Base-by-base conservation (phyloP, 2,888 invertebrate species). In the Cynaeus angustus region DNA sequence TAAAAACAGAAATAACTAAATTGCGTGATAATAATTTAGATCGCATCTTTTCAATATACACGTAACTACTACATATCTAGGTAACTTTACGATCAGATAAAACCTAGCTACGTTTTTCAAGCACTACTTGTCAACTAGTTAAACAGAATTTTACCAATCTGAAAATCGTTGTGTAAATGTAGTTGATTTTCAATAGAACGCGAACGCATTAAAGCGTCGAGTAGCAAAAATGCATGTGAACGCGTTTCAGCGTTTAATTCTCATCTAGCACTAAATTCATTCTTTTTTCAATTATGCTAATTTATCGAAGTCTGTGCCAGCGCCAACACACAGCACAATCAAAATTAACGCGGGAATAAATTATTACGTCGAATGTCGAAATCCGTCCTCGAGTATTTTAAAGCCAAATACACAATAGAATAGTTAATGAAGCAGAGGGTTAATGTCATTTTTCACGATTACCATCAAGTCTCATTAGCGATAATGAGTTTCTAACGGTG, bases 361-460 rank as follows among this genome's bases (percentile, higher is more conserved):
- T 64, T 28, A 66, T 65, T 65, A 43, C 55, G 65, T 43, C 66
- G 48, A 66, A 56, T 38, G 52, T 41, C 45, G 52, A 53, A 52
- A 64, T 64, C 37, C 64, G 52, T 37, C 37, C 37, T n/a, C 53
- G 55, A 64, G 43, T 45, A 66, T 66, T 68, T 62, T 68, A 55
- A 62, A 62, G 61, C 52, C 53, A 62, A 68, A 62, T 61, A 62
- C 64, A 71, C 67, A 71, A 71, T 65, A 58, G 67, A 71, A 71
- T 62, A 66, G 62, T 64, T 68, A 71, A 68, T 71, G 71, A 71
- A 71, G 67, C 71, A 55, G 67, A 67, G 71, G 71, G 67, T 71
- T 71, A 71, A 71, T 71, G 64, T 68, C 67, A 68, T 71, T 71
- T 71, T 71, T 71, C 71, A 71, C 71, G 71, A 71, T 71, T 71